These are phyloP conservation scores for Tachina grossa DNA, from an alignment of 2,888 invertebrate species.

Conservation along the genomic window DNA sequence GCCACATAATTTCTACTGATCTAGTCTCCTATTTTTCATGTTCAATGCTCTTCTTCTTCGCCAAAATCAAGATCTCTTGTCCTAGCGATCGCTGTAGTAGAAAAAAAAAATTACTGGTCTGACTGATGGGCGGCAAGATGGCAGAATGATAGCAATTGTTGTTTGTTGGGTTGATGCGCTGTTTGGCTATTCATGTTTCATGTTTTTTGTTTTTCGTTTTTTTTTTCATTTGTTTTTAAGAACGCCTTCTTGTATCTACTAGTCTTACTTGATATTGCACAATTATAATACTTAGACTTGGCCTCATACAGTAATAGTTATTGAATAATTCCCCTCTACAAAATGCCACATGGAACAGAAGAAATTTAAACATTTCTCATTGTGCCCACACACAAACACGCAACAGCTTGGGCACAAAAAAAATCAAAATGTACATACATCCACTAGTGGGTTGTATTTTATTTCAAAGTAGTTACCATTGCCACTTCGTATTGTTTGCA, in stretches of 20 bases:
- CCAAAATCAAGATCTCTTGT: slow-evolving; percentile 56
- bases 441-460: slow-evolving; percentile 24
- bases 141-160: slow-evolving; percentile 41
- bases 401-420: not conserved
- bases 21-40: slow-evolving; percentile 36
- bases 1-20: slow-evolving; percentile 46
- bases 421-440: not conserved
- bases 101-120: slow-evolving; percentile 43
- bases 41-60: not conserved
- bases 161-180: slow-evolving; percentile 26
- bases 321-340: slow-evolving; percentile 2
- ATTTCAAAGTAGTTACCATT: slow-evolving; percentile 21
- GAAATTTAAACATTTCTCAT: slow-evolving; percentile 27
- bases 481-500: slow-evolving; percentile 23
- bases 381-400: slow-evolving; percentile 51
- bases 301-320: slow-evolving; percentile 1
- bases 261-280: slow-evolving; percentile 58
- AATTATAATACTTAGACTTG: slow-evolving; percentile 60
- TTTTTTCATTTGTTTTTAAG: slow-evolving; percentile 32
- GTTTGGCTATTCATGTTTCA: slow-evolving; percentile 25
- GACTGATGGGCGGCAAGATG: slow-evolving; percentile 60
- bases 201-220: not conserved
- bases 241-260: slow-evolving; percentile 60
- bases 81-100: slow-evolving; percentile 34
- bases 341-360: not conserved